These are phyloP conservation scores for Melanchra persicariae DNA, from an alignment of 2,888 invertebrate species.

Conservation along the genomic window DNA sequence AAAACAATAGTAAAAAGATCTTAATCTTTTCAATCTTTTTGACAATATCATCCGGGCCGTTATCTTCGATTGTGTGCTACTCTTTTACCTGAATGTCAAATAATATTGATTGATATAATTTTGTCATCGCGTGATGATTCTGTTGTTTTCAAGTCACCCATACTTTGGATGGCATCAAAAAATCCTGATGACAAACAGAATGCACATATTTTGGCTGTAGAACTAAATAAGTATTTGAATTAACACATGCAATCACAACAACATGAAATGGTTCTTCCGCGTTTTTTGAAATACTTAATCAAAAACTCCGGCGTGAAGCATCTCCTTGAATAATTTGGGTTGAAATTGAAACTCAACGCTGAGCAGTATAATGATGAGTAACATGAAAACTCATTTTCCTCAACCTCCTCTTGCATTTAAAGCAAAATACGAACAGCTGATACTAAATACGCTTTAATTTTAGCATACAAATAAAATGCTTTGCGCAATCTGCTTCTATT, in stretches of 20 bases:
- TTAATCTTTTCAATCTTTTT: constrained; percentile 31
- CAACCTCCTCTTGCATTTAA: constrained; percentile 33
- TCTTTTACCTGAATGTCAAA: constrained; percentile 31
- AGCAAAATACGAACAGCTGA: constrained; percentile 50
- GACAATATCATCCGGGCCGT: constrained; percentile 28
- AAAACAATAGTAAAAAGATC: background rate
- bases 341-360: constrained; percentile 22
- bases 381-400: constrained; percentile 42
- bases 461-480: constrained; percentile 50
- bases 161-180: background rate
- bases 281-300: constrained; percentile 10
- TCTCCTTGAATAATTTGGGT: constrained; percentile 28
- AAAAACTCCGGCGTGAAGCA: constrained; percentile 16
- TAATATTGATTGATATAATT: constrained; percentile 45
- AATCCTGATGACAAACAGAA: background rate
- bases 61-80: constrained; percentile 27
- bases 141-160: background rate
- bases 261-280: background rate
- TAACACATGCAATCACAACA: background rate
- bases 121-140: constrained; percentile 38
- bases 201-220: no score
- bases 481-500: constrained; percentile 44
- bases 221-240: background rate
- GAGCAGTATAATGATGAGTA: constrained; percentile 21
- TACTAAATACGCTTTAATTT: constrained; percentile 43